These are phyloP conservation scores for Araneus ventricosus DNA, from an alignment of 1,140 invertebrate genomes.

Conservation along the genomic window DNA sequence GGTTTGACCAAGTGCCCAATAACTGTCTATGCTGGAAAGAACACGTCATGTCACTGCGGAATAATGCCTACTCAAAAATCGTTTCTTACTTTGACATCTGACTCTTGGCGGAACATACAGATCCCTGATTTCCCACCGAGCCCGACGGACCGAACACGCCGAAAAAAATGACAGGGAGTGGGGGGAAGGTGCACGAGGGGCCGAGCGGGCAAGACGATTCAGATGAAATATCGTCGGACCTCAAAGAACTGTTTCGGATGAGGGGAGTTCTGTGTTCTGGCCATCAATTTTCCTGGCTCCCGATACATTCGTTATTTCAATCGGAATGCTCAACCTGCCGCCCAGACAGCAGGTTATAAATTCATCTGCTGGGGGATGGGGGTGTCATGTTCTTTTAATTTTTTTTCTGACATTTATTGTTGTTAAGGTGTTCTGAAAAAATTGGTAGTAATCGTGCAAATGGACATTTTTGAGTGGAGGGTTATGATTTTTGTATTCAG, in stretches of 20 bases:
- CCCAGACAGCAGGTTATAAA: conserved; percentile 9
- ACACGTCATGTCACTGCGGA: not conserved
- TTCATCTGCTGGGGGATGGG: not conserved
- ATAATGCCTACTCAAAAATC: conserved; percentile 48
- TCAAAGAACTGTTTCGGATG: conserved; percentile 42
- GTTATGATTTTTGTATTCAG: not conserved
- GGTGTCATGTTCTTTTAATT: not conserved
- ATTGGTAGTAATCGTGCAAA: not conserved
- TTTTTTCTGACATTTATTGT: not conserved
- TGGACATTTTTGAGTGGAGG: not conserved
- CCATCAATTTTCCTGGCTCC: conserved; percentile 43
- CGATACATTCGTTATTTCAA: conserved; percentile 58
- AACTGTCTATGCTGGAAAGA: not conserved
- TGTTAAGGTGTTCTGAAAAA: not conserved
- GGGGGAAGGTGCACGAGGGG: not conserved
- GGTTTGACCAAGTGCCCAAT: conserved; percentile 2
- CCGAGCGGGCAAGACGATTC: conserved; percentile 3
- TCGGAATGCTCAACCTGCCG: not conserved
- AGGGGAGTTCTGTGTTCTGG: conserved; percentile 47
- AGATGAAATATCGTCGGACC: conserved; percentile 30
- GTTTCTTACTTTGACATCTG: conserved; percentile 30
- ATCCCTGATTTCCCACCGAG: conserved; percentile 10
- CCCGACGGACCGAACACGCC: conserved; percentile 1
- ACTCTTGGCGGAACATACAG: conserved; percentile 32
- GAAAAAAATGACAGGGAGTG: not conserved